Conservation (phyloP, 92 coral and sea anemone genomes). For the Pocillopora grandis region DNA sequence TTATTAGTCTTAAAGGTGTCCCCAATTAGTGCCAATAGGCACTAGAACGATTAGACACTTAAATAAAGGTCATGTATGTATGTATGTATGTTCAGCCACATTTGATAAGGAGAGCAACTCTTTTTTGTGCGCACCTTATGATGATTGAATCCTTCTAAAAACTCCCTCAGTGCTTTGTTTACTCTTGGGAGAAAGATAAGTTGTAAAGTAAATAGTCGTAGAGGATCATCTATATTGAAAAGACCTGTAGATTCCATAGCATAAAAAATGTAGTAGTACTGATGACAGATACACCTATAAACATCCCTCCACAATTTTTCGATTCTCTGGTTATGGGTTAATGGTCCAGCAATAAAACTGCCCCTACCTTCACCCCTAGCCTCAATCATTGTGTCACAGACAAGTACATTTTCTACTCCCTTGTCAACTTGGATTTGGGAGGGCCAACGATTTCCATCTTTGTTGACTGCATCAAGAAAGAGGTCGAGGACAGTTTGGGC, state of each 20-base stretch:
- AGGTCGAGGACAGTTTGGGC: slow-evolving; percentile 25
- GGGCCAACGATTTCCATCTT: slow-evolving; percentile 41
- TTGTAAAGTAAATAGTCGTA: slow-evolving; percentile 49
- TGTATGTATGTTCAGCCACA: slow-evolving; percentile 14
- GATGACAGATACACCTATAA: slow-evolving; percentile 35
- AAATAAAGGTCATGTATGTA: too few species aligned
- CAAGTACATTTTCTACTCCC: slow-evolving; percentile 40
- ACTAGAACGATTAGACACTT: too few species aligned
- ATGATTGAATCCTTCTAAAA: slow-evolving; percentile 51
- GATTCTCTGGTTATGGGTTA: slow-evolving; percentile 52
- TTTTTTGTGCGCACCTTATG: slow-evolving; percentile 36
- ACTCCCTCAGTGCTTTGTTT: slow-evolving; percentile 46
- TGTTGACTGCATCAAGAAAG: slow-evolving; percentile 19
- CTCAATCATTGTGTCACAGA: slow-evolving; percentile 20
- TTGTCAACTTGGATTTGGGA: slow-evolving; percentile 46
- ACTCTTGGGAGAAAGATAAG: slow-evolving; percentile 35
- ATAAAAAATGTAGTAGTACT: slow-evolving; percentile 13
- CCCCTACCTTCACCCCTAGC: slow-evolving; percentile 27
- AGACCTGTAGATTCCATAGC: slow-evolving; percentile 33
- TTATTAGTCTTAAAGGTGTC: too few species aligned
- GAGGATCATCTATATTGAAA: slow-evolving; percentile 14
- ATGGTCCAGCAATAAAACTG: slow-evolving; percentile 27
- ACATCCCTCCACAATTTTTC: slow-evolving; percentile 62
- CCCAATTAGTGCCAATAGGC: too few species aligned
- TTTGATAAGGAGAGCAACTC: slow-evolving; percentile 43